These are phyloP conservation scores for Propsilocerus akamusi DNA, from an alignment of 1,140 invertebrate species.

Conservation along the genomic window DNA sequence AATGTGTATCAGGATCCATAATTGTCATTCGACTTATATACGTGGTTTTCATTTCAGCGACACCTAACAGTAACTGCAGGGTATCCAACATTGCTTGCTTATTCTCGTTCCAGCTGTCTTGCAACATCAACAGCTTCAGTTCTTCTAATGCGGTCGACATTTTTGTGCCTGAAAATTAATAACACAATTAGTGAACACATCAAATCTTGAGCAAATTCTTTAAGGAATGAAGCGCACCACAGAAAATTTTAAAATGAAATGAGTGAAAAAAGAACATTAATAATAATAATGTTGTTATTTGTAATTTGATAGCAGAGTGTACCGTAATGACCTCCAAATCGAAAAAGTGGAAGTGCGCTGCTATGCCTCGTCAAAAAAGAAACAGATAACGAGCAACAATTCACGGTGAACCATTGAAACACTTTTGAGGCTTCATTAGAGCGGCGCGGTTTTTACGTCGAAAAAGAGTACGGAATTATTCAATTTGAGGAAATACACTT, in stretches of 20 bases:
- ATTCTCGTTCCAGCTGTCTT: neutral
- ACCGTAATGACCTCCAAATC: neutral
- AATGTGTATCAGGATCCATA: conserved; percentile 6
- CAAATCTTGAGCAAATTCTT: neutral
- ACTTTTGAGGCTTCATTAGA: no score
- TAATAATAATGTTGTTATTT: neutral
- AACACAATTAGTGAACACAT: neutral
- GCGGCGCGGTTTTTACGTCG: no score
- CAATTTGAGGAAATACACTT: neutral
- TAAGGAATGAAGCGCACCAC: neutral
- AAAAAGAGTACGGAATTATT: neutral
- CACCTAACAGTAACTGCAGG: conserved; percentile 19
- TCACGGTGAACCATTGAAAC: neutral
- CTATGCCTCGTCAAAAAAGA: neutral
- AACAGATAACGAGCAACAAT: neutral
- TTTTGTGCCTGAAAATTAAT: neutral
- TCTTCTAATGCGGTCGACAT: neutral
- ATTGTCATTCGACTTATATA: neutral
- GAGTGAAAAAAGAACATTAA: neutral
- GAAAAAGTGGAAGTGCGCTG: neutral
- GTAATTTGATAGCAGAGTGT: neutral
- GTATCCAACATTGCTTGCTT: conserved; percentile 10
- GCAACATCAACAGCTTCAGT: neutral
- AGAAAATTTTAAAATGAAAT: neutral
- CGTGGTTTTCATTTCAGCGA: conserved; percentile 13